Evolutionary conservation across 2,113 vertebrate species (phyloP).

Genomic region (zebrafish (Danio rerio)): GRCz12tu NC_133181.1:58414501-58415000

Average conservation of each 20-base stretch:
- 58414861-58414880: too few relatives aligned
- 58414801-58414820: neutral
- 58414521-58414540: conserved; percentile 8
- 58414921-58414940: too few relatives aligned
- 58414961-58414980: too few relatives aligned
- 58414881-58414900: too few relatives aligned
- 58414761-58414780: neutral
- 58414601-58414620: conserved; percentile 18
- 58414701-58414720: conserved; percentile 3
- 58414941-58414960: too few relatives aligned
- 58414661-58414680: neutral
- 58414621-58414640: neutral
- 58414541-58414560: neutral
- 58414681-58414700: neutral
- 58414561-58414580: neutral
- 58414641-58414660: conserved; percentile 18
- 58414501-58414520: neutral
- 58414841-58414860: neutral
- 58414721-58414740: neutral
- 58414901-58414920: too few relatives aligned
- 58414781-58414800: neutral
- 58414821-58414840: neutral
- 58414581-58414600: conserved; percentile 8
- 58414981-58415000: too few relatives aligned
- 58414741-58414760: neutral